Conservation (phyloP, 2,113 vertebrate species). For the Oreocharis arfaki region DNA sequence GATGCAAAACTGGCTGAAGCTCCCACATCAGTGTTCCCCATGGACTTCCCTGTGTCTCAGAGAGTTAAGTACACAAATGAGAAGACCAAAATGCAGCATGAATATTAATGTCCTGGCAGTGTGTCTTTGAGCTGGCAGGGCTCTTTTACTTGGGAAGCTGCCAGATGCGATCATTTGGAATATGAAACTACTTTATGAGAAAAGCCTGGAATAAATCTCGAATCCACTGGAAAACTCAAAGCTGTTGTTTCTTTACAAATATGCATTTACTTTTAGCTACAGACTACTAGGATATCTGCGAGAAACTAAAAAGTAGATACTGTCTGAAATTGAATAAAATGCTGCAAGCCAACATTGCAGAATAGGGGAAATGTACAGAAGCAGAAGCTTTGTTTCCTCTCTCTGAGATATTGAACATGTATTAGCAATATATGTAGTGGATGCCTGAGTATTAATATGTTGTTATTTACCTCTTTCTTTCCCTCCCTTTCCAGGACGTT, state of each 20-base stretch:
- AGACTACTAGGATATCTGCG: not conserved
- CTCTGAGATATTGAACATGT: not conserved
- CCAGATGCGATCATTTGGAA: conserved; percentile 32
- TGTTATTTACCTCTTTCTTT: not conserved
- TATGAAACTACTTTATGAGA: not conserved
- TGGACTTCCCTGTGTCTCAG: not conserved
- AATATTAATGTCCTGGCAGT: conserved; percentile 13
- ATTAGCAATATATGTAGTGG: not conserved
- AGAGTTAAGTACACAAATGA: conserved; percentile 28
- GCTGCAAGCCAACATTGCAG: not conserved
- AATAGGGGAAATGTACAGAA: not conserved
- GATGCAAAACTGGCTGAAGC: not conserved
- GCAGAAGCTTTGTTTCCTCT: not conserved
- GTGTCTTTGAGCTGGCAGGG: not conserved
- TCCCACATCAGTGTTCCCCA: not conserved
- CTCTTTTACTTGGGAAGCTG: not conserved
- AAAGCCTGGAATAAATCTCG: not conserved
- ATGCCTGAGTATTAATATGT: not conserved
- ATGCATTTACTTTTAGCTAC: not conserved
- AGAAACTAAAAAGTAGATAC: not conserved
- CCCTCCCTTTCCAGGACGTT: not conserved
- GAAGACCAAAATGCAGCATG: not conserved
- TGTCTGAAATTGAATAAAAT: not conserved
- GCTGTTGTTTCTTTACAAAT: not conserved
- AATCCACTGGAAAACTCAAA: not conserved